A percentile compares a stretch with the other conserved stretches of the same genome.
These are phyloP conservation scores for Empis livida DNA, from an alignment of 2,888 invertebrate species.

Conservation along the genomic window DNA sequence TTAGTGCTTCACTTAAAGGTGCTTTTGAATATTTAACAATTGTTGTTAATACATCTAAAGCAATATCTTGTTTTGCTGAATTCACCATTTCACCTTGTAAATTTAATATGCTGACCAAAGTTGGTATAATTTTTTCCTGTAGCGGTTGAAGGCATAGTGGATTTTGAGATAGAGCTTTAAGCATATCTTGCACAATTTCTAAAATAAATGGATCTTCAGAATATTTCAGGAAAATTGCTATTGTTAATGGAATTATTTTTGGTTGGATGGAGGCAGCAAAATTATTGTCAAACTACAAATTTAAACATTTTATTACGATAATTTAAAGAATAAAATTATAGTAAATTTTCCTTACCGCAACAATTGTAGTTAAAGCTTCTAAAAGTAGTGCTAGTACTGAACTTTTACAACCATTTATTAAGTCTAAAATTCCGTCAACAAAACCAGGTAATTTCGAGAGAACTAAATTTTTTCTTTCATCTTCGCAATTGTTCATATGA, in stretches of 20 bases:
- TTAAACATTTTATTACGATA: background rate
- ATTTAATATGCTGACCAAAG: conserved; percentile 43
- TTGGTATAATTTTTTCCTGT: conserved; percentile 52
- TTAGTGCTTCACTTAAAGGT: conserved; percentile 43
- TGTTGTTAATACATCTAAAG: conserved; percentile 51
- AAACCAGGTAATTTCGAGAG: conserved; percentile 41
- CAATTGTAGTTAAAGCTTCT: conserved; percentile 40
- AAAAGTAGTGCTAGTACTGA: conserved; percentile 40
- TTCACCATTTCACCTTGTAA: conserved; percentile 24
- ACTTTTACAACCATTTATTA: conserved; percentile 38
- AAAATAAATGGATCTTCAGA: conserved; percentile 50
- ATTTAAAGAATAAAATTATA: background rate
- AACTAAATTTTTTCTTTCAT: conserved; percentile 32
- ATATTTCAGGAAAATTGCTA: conserved; percentile 54
- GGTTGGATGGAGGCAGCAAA: conserved; percentile 49
- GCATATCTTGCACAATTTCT: conserved; percentile 47
- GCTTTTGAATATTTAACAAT: conserved; percentile 47
- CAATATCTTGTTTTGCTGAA: conserved; percentile 38
- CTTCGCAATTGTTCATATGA: conserved; percentile 36
- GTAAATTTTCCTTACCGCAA: conserved; percentile 32
- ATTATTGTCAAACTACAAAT: conserved; percentile 39
- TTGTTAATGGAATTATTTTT: conserved; percentile 50
- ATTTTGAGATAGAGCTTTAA: conserved; percentile 48
- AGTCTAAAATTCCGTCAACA: conserved; percentile 37
- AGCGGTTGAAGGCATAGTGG: conserved; percentile 43